phyloP scores from a whole-genome alignment of 1,140 invertebrate genomes.

The Ips typographus region DNA sequence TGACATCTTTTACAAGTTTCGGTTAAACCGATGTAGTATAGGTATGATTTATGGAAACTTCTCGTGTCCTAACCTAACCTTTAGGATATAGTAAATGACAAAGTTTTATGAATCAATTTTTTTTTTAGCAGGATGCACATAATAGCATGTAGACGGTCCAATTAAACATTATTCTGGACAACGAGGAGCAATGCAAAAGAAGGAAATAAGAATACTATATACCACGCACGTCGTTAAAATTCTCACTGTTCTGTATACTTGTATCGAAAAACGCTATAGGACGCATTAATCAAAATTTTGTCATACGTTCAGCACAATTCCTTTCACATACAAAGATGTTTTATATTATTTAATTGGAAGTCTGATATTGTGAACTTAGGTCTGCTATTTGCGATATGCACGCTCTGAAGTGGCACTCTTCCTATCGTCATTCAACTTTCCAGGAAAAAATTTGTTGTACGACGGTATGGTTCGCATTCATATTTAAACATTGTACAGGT shows the following conservation, averaged over 20 bases:
- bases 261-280: background rate
- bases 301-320: conserved; percentile 8
- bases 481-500: background rate
- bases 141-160: too few species aligned
- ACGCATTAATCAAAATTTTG: conserved; percentile 8
- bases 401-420: background rate
- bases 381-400: background rate
- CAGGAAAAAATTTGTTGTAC: background rate
- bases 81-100: too few species aligned
- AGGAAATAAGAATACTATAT: too few species aligned
- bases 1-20: too few species aligned
- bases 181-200: too few species aligned
- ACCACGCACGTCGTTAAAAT: background rate
- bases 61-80: too few species aligned
- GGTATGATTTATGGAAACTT: too few species aligned
- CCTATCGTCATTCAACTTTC: background rate
- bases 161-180: too few species aligned
- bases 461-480: background rate
- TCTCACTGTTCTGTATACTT: background rate
- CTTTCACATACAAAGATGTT: conserved; percentile 5
- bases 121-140: too few species aligned
- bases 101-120: too few species aligned
- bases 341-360: conserved; percentile 7
- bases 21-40: too few species aligned
- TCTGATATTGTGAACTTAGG: background rate